Evolutionary conservation across 2,888 invertebrate genomes (phyloP).

Genomic region (Rapana venosa): DNA sequence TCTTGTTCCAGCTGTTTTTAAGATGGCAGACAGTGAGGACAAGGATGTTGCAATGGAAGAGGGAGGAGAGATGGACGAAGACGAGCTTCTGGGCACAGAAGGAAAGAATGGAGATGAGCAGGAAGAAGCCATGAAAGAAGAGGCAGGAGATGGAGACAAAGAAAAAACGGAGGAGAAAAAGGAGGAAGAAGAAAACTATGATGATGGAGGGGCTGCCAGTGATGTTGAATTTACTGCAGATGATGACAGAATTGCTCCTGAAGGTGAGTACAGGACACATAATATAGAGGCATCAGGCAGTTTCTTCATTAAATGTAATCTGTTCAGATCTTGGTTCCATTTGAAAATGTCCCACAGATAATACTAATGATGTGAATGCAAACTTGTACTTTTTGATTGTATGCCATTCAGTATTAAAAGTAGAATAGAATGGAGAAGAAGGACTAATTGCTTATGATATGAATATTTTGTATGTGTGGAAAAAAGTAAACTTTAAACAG

Average conservation of each 20-base stretch:
- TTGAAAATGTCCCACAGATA: too few relatives aligned
- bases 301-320: too few relatives aligned
- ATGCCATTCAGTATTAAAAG: too few relatives aligned
- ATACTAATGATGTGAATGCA: too few relatives aligned
- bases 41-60: conserved; percentile 40
- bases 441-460: too few relatives aligned
- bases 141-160: neutral
- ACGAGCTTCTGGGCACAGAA: conserved; percentile 37
- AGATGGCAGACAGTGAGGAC: conserved; percentile 37
- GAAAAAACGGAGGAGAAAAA: neutral
- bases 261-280: neutral
- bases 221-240: conserved; percentile 31
- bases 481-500: too few relatives aligned
- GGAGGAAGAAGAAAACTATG: neutral
- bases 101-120: conserved; percentile 43
- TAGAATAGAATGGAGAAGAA: too few relatives aligned
- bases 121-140: conserved; percentile 29
- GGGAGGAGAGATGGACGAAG: conserved; percentile 31
- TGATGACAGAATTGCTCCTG: conserved; percentile 3
- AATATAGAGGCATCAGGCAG: too few relatives aligned
- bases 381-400: too few relatives aligned
- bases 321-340: too few relatives aligned
- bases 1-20: too few relatives aligned
- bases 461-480: too few relatives aligned
- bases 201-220: conserved; percentile 35